Evolutionary conservation across 1,140 invertebrate species (phyloP).

Genomic region (Delia radicum): DNA sequence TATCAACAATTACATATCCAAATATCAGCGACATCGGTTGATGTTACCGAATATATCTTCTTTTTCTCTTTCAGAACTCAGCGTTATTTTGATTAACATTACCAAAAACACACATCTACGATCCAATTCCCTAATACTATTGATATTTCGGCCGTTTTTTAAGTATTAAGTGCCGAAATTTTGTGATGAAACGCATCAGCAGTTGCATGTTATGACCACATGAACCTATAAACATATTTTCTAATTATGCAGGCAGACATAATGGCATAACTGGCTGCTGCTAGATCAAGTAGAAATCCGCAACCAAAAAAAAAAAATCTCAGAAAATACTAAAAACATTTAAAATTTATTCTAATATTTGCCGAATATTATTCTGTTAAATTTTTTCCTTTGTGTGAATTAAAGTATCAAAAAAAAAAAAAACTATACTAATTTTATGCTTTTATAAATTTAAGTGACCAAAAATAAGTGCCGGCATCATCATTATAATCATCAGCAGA

Average conservation of each 20-base stretch:
- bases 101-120: too few species aligned
- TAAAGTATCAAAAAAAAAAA: neutral
- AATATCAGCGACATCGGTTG: too few species aligned
- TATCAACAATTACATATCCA: too few species aligned
- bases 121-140: neutral
- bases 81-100: too few species aligned
- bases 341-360: neutral
- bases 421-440: neutral
- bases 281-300: constrained; percentile 11
- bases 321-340: neutral
- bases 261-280: neutral
- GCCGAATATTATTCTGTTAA: neutral
- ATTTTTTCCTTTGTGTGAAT: neutral
- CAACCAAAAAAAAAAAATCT: neutral
- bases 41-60: too few species aligned
- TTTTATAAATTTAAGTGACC: constrained; percentile 4
- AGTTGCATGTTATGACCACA: neutral
- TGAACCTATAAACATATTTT: neutral
- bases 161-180: neutral
- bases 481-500: constrained; percentile 7
- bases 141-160: neutral
- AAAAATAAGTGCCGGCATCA: constrained; percentile 12
- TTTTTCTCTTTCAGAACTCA: too few species aligned
- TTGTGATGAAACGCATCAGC: neutral
- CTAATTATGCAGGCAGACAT: neutral